These are phyloP conservation scores for Phaenicophaeus curvirostris DNA, from an alignment of 2,797 vertebrate genomes.

Conservation along the genomic window DNA sequence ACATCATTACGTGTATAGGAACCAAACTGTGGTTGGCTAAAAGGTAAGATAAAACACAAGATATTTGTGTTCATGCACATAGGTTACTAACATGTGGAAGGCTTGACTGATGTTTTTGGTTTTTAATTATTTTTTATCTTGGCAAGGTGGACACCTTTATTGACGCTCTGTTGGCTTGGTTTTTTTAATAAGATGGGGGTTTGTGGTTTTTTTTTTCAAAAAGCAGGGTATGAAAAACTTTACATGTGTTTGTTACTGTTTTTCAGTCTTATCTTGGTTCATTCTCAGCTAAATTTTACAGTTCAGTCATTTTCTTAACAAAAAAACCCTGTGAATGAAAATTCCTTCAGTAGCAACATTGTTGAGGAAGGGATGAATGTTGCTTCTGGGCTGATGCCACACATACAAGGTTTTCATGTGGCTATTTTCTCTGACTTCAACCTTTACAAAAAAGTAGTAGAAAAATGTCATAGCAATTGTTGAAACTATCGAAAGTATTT, in stretches of 20 bases:
- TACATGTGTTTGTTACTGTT: not conserved
- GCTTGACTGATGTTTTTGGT: not conserved
- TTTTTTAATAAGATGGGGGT: not conserved
- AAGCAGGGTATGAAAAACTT: not conserved
- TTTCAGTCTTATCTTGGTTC: not conserved
- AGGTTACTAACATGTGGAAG: not conserved
- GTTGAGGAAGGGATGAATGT: not conserved
- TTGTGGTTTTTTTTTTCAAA: not conserved
- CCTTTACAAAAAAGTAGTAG: not conserved
- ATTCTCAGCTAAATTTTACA: not conserved
- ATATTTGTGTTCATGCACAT: not conserved
- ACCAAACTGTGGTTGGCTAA: constrained; percentile 90
- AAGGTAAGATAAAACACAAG: constrained; percentile 81
- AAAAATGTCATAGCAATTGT: not conserved
- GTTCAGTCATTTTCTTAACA: not conserved
- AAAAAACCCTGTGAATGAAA: not conserved
- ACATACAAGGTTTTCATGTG: not conserved
- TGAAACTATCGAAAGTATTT: not conserved
- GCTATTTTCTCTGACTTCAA: not conserved
- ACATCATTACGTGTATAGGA: constrained; percentile 78
- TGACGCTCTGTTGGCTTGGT: not conserved
- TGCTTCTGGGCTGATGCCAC: not conserved
- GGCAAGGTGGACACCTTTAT: not conserved
- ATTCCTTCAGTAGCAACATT: not conserved
- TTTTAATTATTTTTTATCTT: not conserved